phyloP scores from a whole-genome alignment of 2,888 invertebrate species.

The Pyrrhosoma nymphula region DNA sequence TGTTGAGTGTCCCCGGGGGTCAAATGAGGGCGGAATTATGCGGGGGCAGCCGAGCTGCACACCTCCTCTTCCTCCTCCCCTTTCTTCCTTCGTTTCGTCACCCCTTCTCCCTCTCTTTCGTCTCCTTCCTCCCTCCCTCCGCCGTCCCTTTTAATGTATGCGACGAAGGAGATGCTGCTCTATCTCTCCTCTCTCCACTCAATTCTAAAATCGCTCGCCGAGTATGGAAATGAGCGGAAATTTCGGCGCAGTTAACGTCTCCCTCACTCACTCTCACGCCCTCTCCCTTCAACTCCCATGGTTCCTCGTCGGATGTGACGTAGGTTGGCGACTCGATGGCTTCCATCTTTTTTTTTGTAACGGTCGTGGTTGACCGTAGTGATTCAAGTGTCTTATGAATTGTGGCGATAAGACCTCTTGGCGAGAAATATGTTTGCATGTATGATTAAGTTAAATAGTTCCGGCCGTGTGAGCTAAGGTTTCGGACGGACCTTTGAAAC shows the following conservation, averaged over 20 bases:
- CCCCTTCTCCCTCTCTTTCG: too few species aligned
- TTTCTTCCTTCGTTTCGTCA: too few species aligned
- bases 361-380: not conserved
- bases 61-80: too few species aligned
- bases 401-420: too few species aligned
- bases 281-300: not conserved
- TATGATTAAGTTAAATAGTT: too few species aligned
- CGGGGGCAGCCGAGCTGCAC: not conserved
- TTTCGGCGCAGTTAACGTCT: slow-evolving; percentile 9
- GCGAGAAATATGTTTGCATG: too few species aligned
- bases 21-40: not conserved
- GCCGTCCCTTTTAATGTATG: not conserved
- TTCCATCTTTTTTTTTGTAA: not conserved
- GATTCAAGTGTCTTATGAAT: not conserved
- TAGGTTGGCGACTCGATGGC: not conserved
- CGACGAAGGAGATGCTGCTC: not conserved
- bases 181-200: not conserved
- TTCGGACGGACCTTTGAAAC: too few species aligned
- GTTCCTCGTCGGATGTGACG: not conserved
- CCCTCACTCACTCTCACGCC: not conserved
- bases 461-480: too few species aligned
- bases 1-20: not conserved
- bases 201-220: slow-evolving; percentile 8
- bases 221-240: slow-evolving; percentile 1
- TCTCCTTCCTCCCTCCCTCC: too few species aligned